Base-by-base conservation (phyloP, 2,797 vertebrate genomes). In the Lutjanus argentimaculatus region DNA sequence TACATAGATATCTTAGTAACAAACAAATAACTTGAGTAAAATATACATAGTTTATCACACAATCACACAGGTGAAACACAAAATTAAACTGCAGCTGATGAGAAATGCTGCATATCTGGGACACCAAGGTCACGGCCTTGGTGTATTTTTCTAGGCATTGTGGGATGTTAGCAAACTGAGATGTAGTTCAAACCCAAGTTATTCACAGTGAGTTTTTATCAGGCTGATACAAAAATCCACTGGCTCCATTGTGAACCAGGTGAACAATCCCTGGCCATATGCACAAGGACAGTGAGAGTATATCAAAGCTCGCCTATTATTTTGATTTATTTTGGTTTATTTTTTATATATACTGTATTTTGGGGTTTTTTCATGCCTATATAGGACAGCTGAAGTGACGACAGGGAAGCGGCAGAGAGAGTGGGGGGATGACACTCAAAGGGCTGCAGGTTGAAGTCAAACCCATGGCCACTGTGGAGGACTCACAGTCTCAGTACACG, bases 1-100 rank as follows among this genome's bases (percentile, higher is more conserved):
- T 63, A 62, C 48, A 68, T 14, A 79, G n/a, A 80, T 43, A 77
- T 66, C n/a, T 51, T n/a, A 16, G 22, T 67, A 70, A 84, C 66
- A 80, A 81, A 75, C 68, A 88, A 84, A 83, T 70, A 53, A 57
- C 59, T 45, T 14, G 70, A 82, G 82, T 79, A 72, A 74, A 75
- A 71, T 30, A 63, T n/a, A 45, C 66, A 64, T 61, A 30, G 25
- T 65, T 75, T 46, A 59, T 80, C 22, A 14, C 56, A 42, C 21
- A 56, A 3, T 43, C 67, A 46, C 19, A 69, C 19, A 53, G 7
- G n/a, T 42, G 43, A 66, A 8, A 40, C n/a, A 21, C 16, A 21
- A 30, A 42, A 76, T 59, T 8, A 46, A 55, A 77, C 19, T 21
- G 8, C 7, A 25, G 6, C 58, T 8, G 25, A 61, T 4, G 10